Conservation (phyloP, 2,113 vertebrate species). For the Origma solitaria region DNA sequence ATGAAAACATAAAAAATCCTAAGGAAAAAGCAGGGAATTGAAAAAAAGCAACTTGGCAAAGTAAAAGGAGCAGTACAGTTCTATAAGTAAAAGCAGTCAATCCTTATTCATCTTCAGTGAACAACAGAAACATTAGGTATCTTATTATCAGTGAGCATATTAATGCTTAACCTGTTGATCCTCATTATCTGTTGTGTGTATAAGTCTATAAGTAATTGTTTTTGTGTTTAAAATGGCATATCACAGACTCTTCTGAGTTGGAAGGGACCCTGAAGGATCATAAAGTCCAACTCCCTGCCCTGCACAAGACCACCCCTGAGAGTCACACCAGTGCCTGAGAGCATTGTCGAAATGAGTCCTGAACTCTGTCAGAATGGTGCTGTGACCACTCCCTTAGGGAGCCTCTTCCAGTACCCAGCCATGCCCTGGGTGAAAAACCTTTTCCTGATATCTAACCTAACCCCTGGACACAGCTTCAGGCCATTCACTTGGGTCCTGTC, state of each 20-base stretch:
- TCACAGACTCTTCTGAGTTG: neutral
- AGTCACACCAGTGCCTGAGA: too few relatives aligned
- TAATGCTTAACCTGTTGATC: neutral
- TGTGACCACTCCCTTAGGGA: neutral
- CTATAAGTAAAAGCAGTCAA: neutral
- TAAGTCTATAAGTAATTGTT: neutral
- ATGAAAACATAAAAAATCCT: neutral
- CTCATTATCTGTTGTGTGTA: accelerated
- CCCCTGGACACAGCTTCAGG: neutral
- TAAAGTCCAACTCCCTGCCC: neutral
- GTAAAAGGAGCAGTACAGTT: neutral
- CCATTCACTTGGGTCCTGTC: neutral
- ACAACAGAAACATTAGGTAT: neutral
- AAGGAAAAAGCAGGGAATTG: neutral
- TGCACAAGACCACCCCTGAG: neutral
- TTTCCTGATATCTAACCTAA: neutral
- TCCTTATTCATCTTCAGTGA: neutral
- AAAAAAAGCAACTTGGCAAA: neutral
- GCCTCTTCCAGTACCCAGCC: neutral
- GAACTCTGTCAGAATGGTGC: neutral
- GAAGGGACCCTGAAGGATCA: neutral
- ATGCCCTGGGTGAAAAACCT: neutral
- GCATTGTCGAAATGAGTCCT: neutral
- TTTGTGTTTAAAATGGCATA: neutral
- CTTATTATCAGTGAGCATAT: neutral